Evolutionary conservation across 2,797 vertebrate species (phyloP).

Genomic region (Acrossocheilus fasciatus): DNA sequence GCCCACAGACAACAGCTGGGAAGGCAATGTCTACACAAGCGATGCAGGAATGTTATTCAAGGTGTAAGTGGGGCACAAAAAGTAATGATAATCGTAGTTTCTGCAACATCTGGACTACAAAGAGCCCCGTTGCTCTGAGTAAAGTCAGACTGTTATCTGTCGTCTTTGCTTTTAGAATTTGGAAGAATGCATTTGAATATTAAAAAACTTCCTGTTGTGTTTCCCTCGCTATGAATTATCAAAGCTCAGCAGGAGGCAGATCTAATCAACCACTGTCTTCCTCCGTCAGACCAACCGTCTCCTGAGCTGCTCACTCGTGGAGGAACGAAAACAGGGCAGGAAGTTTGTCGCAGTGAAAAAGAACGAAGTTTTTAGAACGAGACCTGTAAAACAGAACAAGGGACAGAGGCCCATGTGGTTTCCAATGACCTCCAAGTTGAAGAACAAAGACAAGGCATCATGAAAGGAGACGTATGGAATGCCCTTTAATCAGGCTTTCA

Average conservation of each 20-base stretch:
- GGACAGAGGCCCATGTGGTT: constrained; percentile 15
- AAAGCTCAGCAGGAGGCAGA: constrained; percentile 62
- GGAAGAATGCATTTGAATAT: constrained; percentile 62
- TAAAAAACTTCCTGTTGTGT: constrained; percentile 62
- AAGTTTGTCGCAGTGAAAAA: constrained; percentile 38
- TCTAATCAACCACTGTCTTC: constrained; percentile 58
- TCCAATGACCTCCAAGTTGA: constrained; percentile 29
- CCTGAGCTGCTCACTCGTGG: constrained; percentile 41
- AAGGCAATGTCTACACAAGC: background rate
- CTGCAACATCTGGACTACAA: constrained; percentile 45
- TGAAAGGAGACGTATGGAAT: constrained; percentile 5
- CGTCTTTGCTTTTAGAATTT: constrained; percentile 43
- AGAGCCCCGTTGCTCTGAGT: constrained; percentile 28
- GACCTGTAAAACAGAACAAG: constrained; percentile 23
- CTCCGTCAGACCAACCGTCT: constrained; percentile 47
- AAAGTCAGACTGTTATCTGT: constrained; percentile 45
- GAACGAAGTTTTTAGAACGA: background rate
- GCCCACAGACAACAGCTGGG: background rate
- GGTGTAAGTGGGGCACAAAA: constrained; percentile 4
- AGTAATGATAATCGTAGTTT: background rate
- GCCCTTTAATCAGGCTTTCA: constrained; percentile 18
- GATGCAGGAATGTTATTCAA: background rate
- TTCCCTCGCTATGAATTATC: constrained; percentile 58
- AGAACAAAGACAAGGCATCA: constrained; percentile 4
- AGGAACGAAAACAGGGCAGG: constrained; percentile 35